Evolutionary conservation across 2,888 invertebrate genomes (phyloP).

Genomic region (Odontothrips loti): DNA sequence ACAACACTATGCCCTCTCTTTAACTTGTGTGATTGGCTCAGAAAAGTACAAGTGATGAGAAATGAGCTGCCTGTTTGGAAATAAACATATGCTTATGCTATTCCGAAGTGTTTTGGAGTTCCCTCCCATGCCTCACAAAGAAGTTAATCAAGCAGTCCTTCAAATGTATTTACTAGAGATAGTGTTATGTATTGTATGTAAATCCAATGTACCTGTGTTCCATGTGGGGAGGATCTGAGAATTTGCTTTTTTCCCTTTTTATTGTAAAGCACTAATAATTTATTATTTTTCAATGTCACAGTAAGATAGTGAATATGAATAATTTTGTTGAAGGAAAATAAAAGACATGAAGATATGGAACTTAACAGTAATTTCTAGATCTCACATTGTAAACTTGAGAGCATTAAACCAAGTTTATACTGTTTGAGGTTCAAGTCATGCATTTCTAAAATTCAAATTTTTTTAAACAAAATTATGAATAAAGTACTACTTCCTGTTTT

Average conservation of each 20-base stretch:
- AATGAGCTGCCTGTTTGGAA: too few relatives aligned
- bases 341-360: too few relatives aligned
- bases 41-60: too few relatives aligned
- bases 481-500: neutral
- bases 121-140: neutral
- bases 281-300: slow-evolving; percentile 3
- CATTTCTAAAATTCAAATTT: too few relatives aligned
- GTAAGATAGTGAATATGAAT: neutral
- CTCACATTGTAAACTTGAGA: too few relatives aligned
- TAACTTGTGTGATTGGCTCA: neutral
- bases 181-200: neutral
- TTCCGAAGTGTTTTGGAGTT: neutral
- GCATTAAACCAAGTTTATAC: too few relatives aligned
- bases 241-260: neutral
- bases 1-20: neutral
- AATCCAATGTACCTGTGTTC: slow-evolving; percentile 4
- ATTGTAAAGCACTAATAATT: neutral
- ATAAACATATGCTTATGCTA: neutral
- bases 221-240: neutral
- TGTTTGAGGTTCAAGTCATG: too few relatives aligned
- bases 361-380: too few relatives aligned
- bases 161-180: slow-evolving; percentile 2
- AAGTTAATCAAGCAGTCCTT: neutral
- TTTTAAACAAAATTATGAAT: neutral
- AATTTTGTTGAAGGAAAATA: neutral